Evolutionary conservation across 2,888 invertebrate genomes (phyloP).

Genomic region (Drosophila neonasuta): DNA sequence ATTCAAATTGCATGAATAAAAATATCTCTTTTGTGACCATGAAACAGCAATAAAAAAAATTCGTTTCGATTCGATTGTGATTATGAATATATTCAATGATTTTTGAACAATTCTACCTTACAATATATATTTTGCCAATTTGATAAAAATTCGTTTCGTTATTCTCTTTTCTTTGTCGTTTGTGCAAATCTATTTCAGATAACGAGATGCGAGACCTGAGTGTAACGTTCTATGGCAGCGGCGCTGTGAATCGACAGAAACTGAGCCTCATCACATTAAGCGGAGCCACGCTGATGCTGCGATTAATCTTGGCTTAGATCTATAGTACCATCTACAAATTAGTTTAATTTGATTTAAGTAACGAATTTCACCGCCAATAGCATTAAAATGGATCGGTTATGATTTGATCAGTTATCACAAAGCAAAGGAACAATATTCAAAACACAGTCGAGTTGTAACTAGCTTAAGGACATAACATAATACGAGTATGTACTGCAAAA

Average conservation of each 20-base stretch:
- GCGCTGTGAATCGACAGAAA: conserved; percentile 62
- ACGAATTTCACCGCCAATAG: conserved; percentile 76
- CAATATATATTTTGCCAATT: conserved; percentile 6
- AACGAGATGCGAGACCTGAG: conserved; percentile 82
- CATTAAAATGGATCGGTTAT: conserved; percentile 54
- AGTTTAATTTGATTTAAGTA: conserved; percentile 55
- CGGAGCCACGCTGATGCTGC: conserved; percentile 58
- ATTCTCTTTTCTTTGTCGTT: background rate
- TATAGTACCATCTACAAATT: conserved; percentile 8
- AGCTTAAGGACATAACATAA: conserved; percentile 45
- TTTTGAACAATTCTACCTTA: background rate
- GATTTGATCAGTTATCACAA: conserved; percentile 16
- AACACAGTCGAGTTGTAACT: conserved; percentile 38
- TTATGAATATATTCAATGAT: conserved; percentile 18
- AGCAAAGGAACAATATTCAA: conserved; percentile 1
- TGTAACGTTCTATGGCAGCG: conserved; percentile 82
- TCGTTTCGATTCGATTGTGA: conserved; percentile 9
- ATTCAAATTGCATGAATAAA: conserved; percentile 63
- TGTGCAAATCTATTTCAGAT: conserved; percentile 79
- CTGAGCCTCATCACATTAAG: conserved; percentile 60
- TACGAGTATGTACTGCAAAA: conserved; percentile 1
- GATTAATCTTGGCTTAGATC: conserved; percentile 61
- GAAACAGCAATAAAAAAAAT: background rate
- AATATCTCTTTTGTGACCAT: conserved; percentile 42
- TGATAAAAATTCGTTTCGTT: conserved; percentile 16